Evolutionary conservation across 2,113 vertebrate species (phyloP).

Genomic region (Carettochelys insculpta): DNA sequence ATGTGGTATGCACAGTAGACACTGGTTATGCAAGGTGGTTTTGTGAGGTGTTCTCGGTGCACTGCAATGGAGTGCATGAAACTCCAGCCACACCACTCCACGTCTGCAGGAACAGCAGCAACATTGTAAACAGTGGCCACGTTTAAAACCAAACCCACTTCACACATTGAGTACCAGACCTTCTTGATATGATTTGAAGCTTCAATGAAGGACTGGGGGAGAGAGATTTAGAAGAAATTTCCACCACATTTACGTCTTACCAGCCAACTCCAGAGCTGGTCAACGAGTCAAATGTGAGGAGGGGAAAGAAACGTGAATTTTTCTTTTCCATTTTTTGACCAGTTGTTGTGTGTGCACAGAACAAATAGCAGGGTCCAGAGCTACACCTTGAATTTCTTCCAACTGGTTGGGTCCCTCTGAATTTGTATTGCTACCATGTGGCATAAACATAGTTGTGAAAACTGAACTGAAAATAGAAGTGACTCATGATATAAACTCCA

Average conservation of each 20-base stretch:
- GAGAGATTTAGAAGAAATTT: too few relatives aligned
- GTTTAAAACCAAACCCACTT: neutral
- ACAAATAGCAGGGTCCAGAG: neutral
- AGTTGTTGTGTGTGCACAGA: neutral
- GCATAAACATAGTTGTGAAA: neutral
- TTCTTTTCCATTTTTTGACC: neutral
- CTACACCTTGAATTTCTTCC: neutral
- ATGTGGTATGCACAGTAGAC: neutral
- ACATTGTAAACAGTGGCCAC: neutral
- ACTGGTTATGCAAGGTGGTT: fast-evolving
- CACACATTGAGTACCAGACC: neutral
- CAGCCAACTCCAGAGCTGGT: neutral
- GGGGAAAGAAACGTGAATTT: neutral
- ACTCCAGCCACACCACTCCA: neutral
- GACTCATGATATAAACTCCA: neutral
- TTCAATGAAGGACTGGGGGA: neutral
- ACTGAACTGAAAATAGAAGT: neutral
- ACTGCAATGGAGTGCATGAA: fast-evolving
- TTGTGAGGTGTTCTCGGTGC: neutral
- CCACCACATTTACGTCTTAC: too few relatives aligned
- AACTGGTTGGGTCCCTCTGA: neutral
- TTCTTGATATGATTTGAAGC: neutral
- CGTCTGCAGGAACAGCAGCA: neutral
- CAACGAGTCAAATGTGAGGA: neutral
- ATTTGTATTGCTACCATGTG: neutral